A percentile compares a stretch with the other conserved stretches of the same genome.
Evolutionary conservation across 2,113 vertebrate genomes (phyloP).

Genomic region (Pelecanus crispus): DNA sequence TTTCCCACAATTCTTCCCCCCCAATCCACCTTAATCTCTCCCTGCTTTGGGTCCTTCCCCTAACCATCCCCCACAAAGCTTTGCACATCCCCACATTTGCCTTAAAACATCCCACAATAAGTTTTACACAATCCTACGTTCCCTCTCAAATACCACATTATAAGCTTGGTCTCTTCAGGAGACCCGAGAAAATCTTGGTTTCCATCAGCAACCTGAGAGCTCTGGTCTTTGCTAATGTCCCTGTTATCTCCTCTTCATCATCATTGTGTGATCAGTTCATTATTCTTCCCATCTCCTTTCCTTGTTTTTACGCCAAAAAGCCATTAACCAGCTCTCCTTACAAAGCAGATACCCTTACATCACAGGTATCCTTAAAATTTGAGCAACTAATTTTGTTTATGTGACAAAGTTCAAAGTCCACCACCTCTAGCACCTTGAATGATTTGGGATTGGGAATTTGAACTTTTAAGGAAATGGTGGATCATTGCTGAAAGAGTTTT

Average conservation of each 20-base stretch:
- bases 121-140: not conserved
- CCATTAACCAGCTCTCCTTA: not conserved
- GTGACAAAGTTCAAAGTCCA: not conserved
- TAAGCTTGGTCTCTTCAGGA: not conserved
- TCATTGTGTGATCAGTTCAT: rapidly evolving
- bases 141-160: not conserved
- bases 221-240: not conserved
- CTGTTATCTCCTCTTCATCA: not conserved
- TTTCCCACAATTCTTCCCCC: not conserved
- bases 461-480: not conserved
- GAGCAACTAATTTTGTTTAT: not conserved
- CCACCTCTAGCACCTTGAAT: not conserved
- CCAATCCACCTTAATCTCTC: not conserved
- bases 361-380: not conserved
- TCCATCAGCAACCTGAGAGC: not conserved
- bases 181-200: not conserved
- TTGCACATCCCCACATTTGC: not conserved
- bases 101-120: not conserved
- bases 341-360: not conserved
- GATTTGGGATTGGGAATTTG: not conserved
- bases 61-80: not conserved
- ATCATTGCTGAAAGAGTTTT: not conserved
- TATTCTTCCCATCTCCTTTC: not conserved
- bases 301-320: not conserved
- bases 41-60: not conserved